Evolutionary conservation across 2,113 vertebrate species (phyloP), one percentile per base, ranked within the genome.

Genomic region (Narcine bancroftii): DNA sequence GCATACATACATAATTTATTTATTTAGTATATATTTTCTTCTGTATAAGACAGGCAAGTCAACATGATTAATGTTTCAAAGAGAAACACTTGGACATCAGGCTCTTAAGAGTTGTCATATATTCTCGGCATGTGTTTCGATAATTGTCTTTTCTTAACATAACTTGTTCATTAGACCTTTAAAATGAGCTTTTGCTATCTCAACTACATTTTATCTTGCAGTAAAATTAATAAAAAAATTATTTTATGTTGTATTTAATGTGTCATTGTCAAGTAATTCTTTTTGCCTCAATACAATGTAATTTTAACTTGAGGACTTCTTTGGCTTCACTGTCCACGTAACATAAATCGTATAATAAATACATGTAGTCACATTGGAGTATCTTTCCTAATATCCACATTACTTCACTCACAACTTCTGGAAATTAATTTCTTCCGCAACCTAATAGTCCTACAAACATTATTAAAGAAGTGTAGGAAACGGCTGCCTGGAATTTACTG

Each of bases 1-100:
- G 94, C 93, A 93, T 94, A 89, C 95, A 95, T 96, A 94, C 94
- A 95, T 96, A 95, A 96, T 95, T 96, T 95, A 96, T 95, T 94
- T 94, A 94, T 95, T 95, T 95, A 95, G 94, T 94, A 93, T 93
- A 94, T 93, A 94, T 95, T 95, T 94, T 95, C 94, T 95, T 93
- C 94, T 93, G 94, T 95, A 95, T 94, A n/a, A 94, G 94, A 95
- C 94, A 94, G 93, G 93, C 93, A 95, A 94, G 92, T 94, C 94
- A 93, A 92, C 92, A 93, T 93, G 91, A 92, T 92, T 94, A 93
- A 93, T 93, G 66, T 93, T 91, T 93, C 92, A 94, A 94, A 95
- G 94, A 94, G 93, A 94, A 93, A 94, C 66, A 91, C 47, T 91
- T 66, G 89, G 71, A 91, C 65, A 91, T n/a, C 17, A 29, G 26